Percentiles rank a stretch among this genome's conserved stretches.
Evolutionary conservation across 2,888 invertebrate genomes (phyloP).

Genomic region (Pristionchus maxplancki): DNA sequence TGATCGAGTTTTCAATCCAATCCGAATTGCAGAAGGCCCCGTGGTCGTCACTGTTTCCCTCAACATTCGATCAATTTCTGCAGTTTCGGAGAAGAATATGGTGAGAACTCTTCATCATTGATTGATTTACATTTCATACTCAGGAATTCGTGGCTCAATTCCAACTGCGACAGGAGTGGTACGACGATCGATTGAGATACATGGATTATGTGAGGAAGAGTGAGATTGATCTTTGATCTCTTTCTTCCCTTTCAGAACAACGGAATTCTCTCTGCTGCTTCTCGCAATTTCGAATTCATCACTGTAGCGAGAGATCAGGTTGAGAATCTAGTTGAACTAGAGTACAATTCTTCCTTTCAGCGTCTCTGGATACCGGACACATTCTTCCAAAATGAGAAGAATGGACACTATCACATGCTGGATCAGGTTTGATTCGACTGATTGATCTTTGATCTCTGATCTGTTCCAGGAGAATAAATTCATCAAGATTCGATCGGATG

Average conservation of each 20-base stretch:
- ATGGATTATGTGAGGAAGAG: constrained; percentile 56
- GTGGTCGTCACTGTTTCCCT: constrained; percentile 72
- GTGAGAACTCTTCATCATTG: constrained; percentile 54
- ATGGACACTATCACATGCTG: constrained; percentile 76
- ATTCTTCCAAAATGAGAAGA: constrained; percentile 74
- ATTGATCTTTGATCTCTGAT: constrained; percentile 33
- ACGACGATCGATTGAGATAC: constrained; percentile 75
- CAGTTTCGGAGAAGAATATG: constrained; percentile 76
- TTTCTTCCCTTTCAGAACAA: constrained; percentile 20
- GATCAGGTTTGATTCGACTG: constrained; percentile 65
- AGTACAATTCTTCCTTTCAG: constrained; percentile 62
- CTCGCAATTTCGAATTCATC: constrained; percentile 36
- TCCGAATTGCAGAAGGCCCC: constrained; percentile 68
- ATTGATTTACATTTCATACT: constrained; percentile 1
- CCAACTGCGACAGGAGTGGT: constrained; percentile 77
- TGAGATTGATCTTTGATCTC: not conserved
- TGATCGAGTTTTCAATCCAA: too few relatives aligned
- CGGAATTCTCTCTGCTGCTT: constrained; percentile 22
- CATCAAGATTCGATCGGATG: constrained; percentile 75
- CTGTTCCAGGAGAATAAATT: constrained; percentile 69
- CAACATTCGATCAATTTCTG: constrained; percentile 73
- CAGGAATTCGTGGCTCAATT: constrained; percentile 77
- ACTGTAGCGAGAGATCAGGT: constrained; percentile 59
- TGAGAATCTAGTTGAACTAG: constrained; percentile 59
- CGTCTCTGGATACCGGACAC: constrained; percentile 75